These are phyloP conservation scores for Emys orbicularis DNA, from an alignment of 2,797 vertebrate genomes.

Conservation along the genomic window DNA sequence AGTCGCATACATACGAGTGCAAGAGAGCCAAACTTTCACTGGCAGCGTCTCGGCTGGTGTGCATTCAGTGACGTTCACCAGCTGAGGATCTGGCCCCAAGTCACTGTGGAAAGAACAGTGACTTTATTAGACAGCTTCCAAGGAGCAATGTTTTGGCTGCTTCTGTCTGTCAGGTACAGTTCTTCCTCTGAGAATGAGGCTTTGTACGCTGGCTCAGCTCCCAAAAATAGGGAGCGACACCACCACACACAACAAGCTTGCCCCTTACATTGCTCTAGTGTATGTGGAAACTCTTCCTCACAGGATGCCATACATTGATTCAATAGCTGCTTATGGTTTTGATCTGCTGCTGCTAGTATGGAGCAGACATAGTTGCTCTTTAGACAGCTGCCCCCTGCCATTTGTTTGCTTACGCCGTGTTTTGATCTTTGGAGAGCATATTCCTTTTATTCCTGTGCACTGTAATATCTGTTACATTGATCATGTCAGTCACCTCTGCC, in stretches of 20 bases:
- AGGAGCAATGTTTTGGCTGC: background rate
- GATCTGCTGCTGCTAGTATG: background rate
- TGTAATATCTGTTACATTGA: background rate
- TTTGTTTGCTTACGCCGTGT: background rate
- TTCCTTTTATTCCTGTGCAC: background rate
- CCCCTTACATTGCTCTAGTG: background rate
- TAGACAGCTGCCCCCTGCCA: background rate
- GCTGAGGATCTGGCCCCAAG: background rate
- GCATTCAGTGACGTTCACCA: fast-evolving
- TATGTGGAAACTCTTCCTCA: background rate
- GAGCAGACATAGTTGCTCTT: background rate
- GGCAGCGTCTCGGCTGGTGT: background rate
- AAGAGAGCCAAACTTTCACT: background rate
- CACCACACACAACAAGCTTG: background rate
- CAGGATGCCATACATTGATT: background rate
- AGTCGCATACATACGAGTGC: background rate
- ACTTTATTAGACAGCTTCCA: background rate
- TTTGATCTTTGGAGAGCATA: background rate
- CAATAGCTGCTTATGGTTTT: background rate
- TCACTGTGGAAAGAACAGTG: fast-evolving
- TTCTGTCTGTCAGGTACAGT: background rate
- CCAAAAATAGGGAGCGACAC: background rate
- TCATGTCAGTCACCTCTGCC: background rate
- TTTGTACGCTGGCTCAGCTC: too few relatives aligned
- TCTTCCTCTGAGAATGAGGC: background rate